Evolutionary conservation across 1,140 invertebrate genomes (phyloP).

Genomic region (Bombus superbus): DNA sequence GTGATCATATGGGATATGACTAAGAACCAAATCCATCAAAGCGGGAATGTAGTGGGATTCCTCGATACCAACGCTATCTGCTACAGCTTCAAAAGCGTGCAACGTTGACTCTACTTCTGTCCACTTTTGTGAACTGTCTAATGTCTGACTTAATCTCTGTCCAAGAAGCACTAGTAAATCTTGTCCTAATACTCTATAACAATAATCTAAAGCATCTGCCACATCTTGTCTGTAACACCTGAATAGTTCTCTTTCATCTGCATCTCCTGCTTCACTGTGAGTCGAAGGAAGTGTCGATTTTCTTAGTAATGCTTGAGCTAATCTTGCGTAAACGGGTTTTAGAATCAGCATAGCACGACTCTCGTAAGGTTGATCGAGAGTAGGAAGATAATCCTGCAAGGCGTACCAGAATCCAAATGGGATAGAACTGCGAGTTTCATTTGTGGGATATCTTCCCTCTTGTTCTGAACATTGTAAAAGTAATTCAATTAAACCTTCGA

Average conservation of each 20-base stretch:
- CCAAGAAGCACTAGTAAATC: slow-evolving; percentile 87
- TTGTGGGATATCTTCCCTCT: slow-evolving; percentile 62
- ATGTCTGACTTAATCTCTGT: slow-evolving; percentile 80
- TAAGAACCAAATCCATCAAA: slow-evolving; percentile 87
- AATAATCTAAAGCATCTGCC: slow-evolving; percentile 94
- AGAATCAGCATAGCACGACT: slow-evolving; percentile 82
- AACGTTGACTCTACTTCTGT: slow-evolving; percentile 90
- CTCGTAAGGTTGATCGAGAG: slow-evolving; percentile 82
- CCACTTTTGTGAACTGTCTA: slow-evolving; percentile 81
- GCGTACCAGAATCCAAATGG: slow-evolving; percentile 96
- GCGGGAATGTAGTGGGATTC: slow-evolving; percentile 86
- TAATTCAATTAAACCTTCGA: slow-evolving; percentile 83
- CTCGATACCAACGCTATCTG: slow-evolving; percentile 88
- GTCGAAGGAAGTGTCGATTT: slow-evolving; percentile 85
- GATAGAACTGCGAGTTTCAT: slow-evolving; percentile 88
- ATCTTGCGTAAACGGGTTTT: slow-evolving; percentile 86
- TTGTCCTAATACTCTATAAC: slow-evolving; percentile 89
- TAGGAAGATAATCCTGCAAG: slow-evolving; percentile 89
- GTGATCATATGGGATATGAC: slow-evolving; percentile 86
- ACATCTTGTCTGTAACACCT: slow-evolving; percentile 96
- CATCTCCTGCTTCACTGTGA: slow-evolving; percentile 78
- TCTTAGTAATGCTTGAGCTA: slow-evolving; percentile 86
- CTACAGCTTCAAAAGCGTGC: slow-evolving; percentile 91
- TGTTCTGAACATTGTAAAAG: slow-evolving; percentile 88
- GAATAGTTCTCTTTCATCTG: slow-evolving; percentile 93